These are phyloP conservation scores for Alauda arvensis DNA, from an alignment of 2,797 vertebrate genomes.

Conservation along the genomic window DNA sequence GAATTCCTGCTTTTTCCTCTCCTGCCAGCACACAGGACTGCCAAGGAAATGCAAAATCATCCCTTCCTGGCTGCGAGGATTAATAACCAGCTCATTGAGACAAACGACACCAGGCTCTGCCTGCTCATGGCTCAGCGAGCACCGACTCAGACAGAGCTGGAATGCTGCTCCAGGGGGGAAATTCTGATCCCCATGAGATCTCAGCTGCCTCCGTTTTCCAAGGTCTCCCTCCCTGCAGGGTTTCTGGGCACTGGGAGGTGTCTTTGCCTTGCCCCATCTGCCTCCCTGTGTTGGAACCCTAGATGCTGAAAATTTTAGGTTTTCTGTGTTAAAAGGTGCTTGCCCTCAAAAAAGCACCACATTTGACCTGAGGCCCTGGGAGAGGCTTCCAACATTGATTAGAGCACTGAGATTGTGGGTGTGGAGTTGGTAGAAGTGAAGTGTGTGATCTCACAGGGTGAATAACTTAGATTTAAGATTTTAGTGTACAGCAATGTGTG, in stretches of 20 bases:
- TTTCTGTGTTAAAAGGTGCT: too few species aligned
- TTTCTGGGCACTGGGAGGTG: accelerated
- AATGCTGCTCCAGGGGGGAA: not conserved
- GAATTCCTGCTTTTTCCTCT: not conserved
- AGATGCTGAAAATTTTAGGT: too few species aligned
- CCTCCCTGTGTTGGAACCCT: not conserved
- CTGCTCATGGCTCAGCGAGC: not conserved
- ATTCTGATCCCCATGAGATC: accelerated
- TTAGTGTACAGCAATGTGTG: too few species aligned
- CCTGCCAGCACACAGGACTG: not conserved
- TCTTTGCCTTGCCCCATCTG: not conserved
- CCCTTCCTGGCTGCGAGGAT: not conserved
- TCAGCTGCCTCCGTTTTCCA: not conserved
- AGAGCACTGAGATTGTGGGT: too few species aligned
- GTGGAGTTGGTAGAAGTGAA: too few species aligned
- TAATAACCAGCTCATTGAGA: conserved; percentile 15
- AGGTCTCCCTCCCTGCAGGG: not conserved
- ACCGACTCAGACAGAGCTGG: accelerated
- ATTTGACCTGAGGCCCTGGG: too few species aligned
- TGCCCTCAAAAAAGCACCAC: too few species aligned
- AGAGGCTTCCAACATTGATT: too few species aligned
- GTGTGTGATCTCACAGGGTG: too few species aligned
- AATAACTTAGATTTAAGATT: too few species aligned
- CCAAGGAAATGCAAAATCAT: not conserved
- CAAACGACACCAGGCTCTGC: not conserved